Evolutionary conservation across 92 coral and sea anemone species (phyloP), one percentile per base, ranked within the genome.

Genomic region (Chrysogorgia sp.): DNA sequence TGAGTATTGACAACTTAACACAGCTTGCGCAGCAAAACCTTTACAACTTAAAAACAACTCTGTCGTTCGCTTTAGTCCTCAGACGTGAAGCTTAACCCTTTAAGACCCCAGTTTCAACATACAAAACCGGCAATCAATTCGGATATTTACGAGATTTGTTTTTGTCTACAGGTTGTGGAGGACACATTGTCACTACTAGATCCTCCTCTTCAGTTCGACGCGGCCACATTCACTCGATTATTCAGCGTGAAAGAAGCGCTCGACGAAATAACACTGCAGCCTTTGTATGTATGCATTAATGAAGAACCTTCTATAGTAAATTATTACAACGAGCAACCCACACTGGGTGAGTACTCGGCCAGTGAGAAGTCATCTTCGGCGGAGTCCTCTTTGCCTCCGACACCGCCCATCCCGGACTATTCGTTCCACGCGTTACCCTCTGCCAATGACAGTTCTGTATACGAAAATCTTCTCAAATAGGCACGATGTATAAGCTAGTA

Each of bases 241-340:
- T 82, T 88, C 75, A 75, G 77, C 31, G 87, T 53, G 12, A 84
- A 57, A 9, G 82, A 74, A 3, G 80, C 87, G 23, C 70, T 82
- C 47, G 83, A 88, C 40, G 82, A 85, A 24, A 67, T 91, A 32
- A 58, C 90, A 20, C 81, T 91, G 24, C 65, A 85, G 37, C 96
- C 96, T 15, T 40, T 21, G 75, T 79, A 60, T 29, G 90, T 91
- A 34, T 91, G 96, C 75, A 79, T 91, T 14, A 91, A 91, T 28
- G 79, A 72, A 41, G 65, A 72, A 58, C 64, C 66, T 55, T 34
- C n/a, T 6, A 13, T 24, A 23, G 29, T 53, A 49, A 48, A 72
- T 37, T 72, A 49, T 33, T 72, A 53, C 29, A 20, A 49, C 24
- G 62, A 71, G 10, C 10, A 70, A 22, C 33, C 47, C 57, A 67